Base-by-base conservation (phyloP, 2,797 vertebrate genomes). In the Nyctibius grandis region DNA sequence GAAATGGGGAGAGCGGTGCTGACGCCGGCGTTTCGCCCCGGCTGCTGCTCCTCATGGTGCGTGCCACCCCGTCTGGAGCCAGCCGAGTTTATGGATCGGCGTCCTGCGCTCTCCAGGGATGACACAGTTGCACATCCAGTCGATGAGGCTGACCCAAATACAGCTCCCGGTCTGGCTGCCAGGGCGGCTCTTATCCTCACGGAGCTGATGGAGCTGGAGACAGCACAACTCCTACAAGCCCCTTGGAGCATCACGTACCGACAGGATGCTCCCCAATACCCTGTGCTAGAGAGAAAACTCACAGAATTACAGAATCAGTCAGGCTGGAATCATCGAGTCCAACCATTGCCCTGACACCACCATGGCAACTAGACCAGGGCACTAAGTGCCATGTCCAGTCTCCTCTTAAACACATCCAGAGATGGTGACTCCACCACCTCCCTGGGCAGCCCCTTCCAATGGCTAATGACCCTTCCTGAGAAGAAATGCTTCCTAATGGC, bases 111-210 rank as follows among this genome's bases (percentile, higher is more conserved):
- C 95, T 95, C 94, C 95, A 94, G 95, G 94, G 92, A 91, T 92
- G 88, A 78, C 92, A 81, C 86, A 84, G 51, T 65, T 85, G 91
- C 83, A 77, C 64, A 15, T 2, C 5, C 88, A 63, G 88, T 93
- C 83, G 34, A 92, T 94, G 86, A 38, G 81, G 36, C 29, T 94
- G 95, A 96, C 95, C 95, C 96, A 86, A 93, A 96, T 93, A 78
- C 9, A 0, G 42, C 38, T 61, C 84, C 84, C 3, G 4, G 18
- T 31, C 72, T 9, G 1, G 78, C 75, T 90, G 57, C 79, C 67
- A 51, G 57, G 28, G 36, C 1, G 2, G 29, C 75, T 78, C 34
- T 67, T 21, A 8, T 20, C 63, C 61, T 74, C 7, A 0, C 1
- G 20, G 36, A 42, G 48, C 47, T 1, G 3, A 26, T 0, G 19